Conservation (phyloP, 1,140 invertebrate species). For the Drosophila dunni region DNA sequence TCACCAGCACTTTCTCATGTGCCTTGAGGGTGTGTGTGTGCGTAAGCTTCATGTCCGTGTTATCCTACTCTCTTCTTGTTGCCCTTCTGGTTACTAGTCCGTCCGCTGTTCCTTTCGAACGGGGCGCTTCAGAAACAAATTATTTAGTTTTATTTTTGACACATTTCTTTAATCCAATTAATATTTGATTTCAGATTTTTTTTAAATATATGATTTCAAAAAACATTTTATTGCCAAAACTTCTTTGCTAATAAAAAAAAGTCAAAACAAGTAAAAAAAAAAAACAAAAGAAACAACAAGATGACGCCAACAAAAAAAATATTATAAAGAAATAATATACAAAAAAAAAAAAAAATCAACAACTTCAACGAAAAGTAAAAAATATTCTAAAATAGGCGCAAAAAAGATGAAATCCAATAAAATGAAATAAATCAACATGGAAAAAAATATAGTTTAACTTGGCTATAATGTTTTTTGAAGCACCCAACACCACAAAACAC, state of each 20-base stretch:
- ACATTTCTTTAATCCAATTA: constrained; percentile 80
- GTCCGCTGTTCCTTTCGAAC: constrained; percentile 15
- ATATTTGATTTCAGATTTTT: constrained; percentile 85
- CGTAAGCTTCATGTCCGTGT: neutral
- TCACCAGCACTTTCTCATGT: neutral
- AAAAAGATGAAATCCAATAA: constrained; percentile 65
- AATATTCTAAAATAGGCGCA: constrained; percentile 55
- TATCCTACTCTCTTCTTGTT: neutral
- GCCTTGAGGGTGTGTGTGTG: neutral
- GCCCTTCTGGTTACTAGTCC: neutral
- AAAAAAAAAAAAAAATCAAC: constrained; percentile 49
- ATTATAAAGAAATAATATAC: constrained; percentile 47
- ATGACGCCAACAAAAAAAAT: constrained; percentile 66
- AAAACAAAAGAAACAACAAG: constrained; percentile 57
- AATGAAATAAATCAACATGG: constrained; percentile 65
- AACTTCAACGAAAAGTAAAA: constrained; percentile 54
- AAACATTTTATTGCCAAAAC: constrained; percentile 84
- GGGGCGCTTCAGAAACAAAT: constrained; percentile 8
- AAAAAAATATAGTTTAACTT: constrained; percentile 62
- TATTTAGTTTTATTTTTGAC: constrained; percentile 50
- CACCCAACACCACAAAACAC: constrained; percentile 80
- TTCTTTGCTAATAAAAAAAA: constrained; percentile 59
- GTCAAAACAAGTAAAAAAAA: constrained; percentile 43
- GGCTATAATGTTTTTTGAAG: constrained; percentile 84
- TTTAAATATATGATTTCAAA: constrained; percentile 84